Evolutionary conservation across 2,888 invertebrate genomes (phyloP), one percentile per base, ranked within the genome.

Genomic region (Hofmannophila pseudospretella): DNA sequence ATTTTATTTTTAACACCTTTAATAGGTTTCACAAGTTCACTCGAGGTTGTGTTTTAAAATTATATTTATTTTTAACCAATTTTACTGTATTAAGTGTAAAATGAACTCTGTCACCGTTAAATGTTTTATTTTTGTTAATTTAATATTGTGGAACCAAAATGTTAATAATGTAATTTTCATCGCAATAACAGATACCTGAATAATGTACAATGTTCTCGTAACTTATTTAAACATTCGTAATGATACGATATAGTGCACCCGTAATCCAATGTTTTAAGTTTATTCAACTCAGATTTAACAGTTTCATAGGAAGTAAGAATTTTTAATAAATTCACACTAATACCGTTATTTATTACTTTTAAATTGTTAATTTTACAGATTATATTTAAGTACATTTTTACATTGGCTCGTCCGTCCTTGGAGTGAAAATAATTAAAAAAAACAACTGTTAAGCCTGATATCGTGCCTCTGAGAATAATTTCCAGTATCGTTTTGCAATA

Each of bases 371-470:
- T 11, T 30, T 3, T 34, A 34, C 10, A 7, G 14, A 52, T 48
- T 45, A 36, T 47, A 4, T 42, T 39, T 28, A 39, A 7, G 29
- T 39, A 33, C 36, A 46, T 32, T 39, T 40, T 51, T 61, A 52
- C 45, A 58, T 58, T 67, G 75, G 79, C 75, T 76, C 64, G 61
- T 81, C 84, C 84, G 84, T 82, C 84, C 82, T 72, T 62, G 65
- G 65, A 72, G 63, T 70, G 59, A 69, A 75, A 54, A 53, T 43
- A 44, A 46, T 48, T 39, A 51, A 53, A 45, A 49, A 51, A 50
- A 51, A 48, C 41, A 51, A 48, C 41, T 51, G 42, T 50, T 16
- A 78, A 82, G 81, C 81, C 82, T 81, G 81, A 81, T 64, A 52
- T 66, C 57, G 84, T 84, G 82, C 84, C 84, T 82, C 64, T 49